Base-by-base conservation (phyloP, 1,140 invertebrate genomes). In the Zaprionus ghesquierei region DNA sequence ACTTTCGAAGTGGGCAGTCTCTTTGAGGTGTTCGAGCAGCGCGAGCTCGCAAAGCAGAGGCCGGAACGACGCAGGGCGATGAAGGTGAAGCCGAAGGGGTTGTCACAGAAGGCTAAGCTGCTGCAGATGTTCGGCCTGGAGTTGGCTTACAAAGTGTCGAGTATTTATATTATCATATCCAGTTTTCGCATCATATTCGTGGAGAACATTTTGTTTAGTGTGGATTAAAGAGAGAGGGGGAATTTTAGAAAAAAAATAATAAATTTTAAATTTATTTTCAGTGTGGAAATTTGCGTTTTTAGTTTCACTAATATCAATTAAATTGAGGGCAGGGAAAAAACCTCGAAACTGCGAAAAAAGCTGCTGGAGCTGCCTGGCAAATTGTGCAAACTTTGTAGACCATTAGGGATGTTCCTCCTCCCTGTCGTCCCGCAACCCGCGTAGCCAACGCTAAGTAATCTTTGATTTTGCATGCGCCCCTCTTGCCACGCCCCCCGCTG, bases 401-500 rank as follows among this genome's bases (percentile, higher is more conserved):
- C 69, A 72, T 72, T 72, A 72, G 69, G 31, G 35, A 58, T 13
- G 46, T n/a, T n/a, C n/a, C n/a, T n/a, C n/a, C n/a, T n/a, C 58
- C 22, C 29, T 23, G 20, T 10, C 15, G 29, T 18, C 5, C 44
- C 15, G 38, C 38, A 5, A n/a, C 9, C n/a, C n/a, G n/a, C 23
- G 10, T 18, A 15, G 2, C 49, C 29, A 38, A 5, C 31, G 63
- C 38, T 55, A 61, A 69, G 70, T 69, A 73, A 73, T 73, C 64
- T 87, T 86, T 79, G 84, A 87, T 87, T 89, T 82, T 87, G 79
- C 81, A 86, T 73, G 65, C 65, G 55, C 65, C 25, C 25, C 3
- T 27, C 25, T 3, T 59, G 46, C 20, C 22, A 46, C 55, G 8
- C 2, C n/a, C 22, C 35, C 38, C 8, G 46, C 65, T 69, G 64